A percentile compares a stretch with the other conserved stretches of the same genome.
phyloP scores from a whole-genome alignment of 2,113 vertebrate species.

The Oreotrochilus melanogaster region DNA sequence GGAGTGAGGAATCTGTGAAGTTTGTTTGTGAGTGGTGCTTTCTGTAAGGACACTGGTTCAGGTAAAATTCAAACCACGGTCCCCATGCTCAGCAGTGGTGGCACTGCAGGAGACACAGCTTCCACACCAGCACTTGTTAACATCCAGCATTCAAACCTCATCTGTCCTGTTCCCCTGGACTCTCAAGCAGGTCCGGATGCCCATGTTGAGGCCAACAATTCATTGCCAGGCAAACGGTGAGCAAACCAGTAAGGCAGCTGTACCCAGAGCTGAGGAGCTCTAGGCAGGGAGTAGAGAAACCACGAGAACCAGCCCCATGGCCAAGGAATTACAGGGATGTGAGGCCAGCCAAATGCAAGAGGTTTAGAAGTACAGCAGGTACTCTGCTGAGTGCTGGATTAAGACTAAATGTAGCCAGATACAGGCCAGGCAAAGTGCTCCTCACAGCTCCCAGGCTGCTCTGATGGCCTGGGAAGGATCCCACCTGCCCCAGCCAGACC shows the following conservation, averaged over 20 bases:
- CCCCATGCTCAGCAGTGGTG: background rate
- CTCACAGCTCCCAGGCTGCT: background rate
- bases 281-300: background rate
- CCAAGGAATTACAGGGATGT: background rate
- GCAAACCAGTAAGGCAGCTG: slow-evolving; percentile 3
- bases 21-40: slow-evolving; percentile 58
- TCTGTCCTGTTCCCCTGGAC: background rate
- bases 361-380: background rate
- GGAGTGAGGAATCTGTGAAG: slow-evolving; percentile 37
- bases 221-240: background rate
- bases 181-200: background rate
- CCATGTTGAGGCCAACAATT: background rate
- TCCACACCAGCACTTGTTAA: background rate
- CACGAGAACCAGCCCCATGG: background rate
- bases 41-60: slow-evolving; percentile 44
- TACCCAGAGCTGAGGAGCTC: background rate
- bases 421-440: background rate
- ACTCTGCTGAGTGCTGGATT: background rate
- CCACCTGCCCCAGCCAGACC: accelerated
- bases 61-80: background rate
- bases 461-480: background rate
- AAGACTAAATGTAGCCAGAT: background rate
- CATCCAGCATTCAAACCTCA: background rate
- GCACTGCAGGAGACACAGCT: background rate
- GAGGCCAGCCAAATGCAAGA: background rate